Evolutionary conservation across 2,797 vertebrate genomes (phyloP).

Genomic region (Notolabrus celidotus): DNA sequence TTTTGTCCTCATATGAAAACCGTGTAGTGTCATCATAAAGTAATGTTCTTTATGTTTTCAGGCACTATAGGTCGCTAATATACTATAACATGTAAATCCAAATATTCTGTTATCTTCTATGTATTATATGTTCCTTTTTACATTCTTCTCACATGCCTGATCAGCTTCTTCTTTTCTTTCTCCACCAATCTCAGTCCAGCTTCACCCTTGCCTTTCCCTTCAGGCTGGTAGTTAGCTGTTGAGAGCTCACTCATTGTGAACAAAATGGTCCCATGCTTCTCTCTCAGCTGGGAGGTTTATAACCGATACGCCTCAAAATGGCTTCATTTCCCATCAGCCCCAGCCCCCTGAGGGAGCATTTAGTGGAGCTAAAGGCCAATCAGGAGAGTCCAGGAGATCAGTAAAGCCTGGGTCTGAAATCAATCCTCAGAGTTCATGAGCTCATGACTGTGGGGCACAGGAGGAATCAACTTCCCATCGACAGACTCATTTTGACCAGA

Average conservation of each 20-base stretch:
- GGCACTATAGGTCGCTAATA: background rate
- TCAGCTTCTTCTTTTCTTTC: background rate
- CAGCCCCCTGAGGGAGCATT: slow-evolving; percentile 41
- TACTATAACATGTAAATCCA: background rate
- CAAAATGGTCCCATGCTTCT: slow-evolving; percentile 23
- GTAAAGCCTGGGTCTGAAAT: slow-evolving; percentile 57
- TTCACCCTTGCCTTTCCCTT: background rate
- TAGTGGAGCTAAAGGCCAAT: slow-evolving; percentile 65
- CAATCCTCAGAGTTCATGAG: slow-evolving; percentile 59
- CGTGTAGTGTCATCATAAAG: background rate
- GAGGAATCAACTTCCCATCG: slow-evolving; percentile 35
- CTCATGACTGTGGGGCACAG: slow-evolving; percentile 38
- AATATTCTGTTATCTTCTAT: background rate
- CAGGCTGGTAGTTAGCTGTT: slow-evolving; percentile 4
- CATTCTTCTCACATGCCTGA: background rate
- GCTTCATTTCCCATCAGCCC: slow-evolving; percentile 56
- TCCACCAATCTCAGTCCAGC: background rate
- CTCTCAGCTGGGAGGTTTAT: slow-evolving; percentile 32
- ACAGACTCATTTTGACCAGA: slow-evolving; percentile 42
- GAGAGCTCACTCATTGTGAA: slow-evolving; percentile 31
- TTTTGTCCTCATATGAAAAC: background rate
- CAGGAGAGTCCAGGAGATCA: slow-evolving; percentile 52
- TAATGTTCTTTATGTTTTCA: slow-evolving; percentile 1
- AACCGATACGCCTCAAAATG: slow-evolving; percentile 54
- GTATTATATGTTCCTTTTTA: background rate